These are phyloP conservation scores for Nyctalus aviator DNA, from an alignment of 2,797 vertebrate species.

Conservation along the genomic window DNA sequence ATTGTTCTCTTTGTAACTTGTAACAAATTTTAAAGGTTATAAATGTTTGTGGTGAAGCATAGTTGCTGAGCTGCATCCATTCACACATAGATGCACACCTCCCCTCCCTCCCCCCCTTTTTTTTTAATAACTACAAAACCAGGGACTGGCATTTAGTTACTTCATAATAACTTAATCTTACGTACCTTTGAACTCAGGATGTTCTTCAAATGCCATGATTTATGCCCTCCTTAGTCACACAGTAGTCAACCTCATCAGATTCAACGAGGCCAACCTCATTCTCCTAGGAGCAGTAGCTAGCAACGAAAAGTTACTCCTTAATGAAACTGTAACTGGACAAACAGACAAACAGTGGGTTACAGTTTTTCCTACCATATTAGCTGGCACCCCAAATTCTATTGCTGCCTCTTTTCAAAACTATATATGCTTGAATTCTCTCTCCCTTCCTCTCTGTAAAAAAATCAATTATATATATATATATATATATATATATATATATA, in stretches of 20 bases:
- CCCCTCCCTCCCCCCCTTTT: neutral
- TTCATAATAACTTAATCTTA: constrained; percentile 53
- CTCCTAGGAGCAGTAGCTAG: constrained; percentile 59
- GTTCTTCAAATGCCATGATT: constrained; percentile 59
- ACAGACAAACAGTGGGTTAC: too few species aligned
- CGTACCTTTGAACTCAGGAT: constrained; percentile 60
- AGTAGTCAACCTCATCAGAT: constrained; percentile 64
- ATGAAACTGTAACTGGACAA: neutral
- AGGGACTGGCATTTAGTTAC: constrained; percentile 57
- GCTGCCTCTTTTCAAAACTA: neutral
- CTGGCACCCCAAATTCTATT: too few species aligned
- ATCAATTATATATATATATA: too few species aligned
- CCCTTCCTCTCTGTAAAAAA: too few species aligned
- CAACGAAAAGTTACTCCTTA: constrained; percentile 68
- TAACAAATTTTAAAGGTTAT: constrained; percentile 78
- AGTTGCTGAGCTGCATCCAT: constrained; percentile 30
- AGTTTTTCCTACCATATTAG: too few species aligned
- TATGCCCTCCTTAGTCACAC: constrained; percentile 54
- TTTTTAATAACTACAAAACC: constrained; percentile 56
- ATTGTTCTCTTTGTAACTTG: constrained; percentile 76
- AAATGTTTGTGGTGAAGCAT: constrained; percentile 60
- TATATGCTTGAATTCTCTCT: constrained; percentile 44
- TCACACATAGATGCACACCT: constrained; percentile 15
- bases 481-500: too few species aligned
- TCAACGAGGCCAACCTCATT: constrained; percentile 57